Base-by-base conservation (phyloP, 2,113 vertebrate genomes). In the Thalassarche chlororhynchos region DNA sequence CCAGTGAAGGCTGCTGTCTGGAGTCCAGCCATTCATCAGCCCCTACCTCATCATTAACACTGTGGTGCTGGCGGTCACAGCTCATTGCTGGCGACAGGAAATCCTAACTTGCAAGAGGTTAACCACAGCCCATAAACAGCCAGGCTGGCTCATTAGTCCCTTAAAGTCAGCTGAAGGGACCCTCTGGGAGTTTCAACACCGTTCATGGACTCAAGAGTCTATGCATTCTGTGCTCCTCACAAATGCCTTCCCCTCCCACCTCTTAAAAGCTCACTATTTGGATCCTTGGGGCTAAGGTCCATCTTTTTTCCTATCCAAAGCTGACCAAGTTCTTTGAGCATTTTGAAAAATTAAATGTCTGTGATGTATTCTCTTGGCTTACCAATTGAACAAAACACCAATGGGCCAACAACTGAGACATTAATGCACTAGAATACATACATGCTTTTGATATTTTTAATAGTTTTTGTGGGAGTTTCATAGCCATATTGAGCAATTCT, bases 1-100 rank as follows among this genome's bases (percentile, higher is more conserved):
- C 98, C 98, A 98, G 95, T 52, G 85, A 84, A 96, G 96, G 89
- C 97, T 97, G 92, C 96, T 93, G 94, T 96, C 95, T 98, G 98
- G 97, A 97, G 95, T 82, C 96, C 78, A 44, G 98, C 97, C 98
- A 98, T 96, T 93, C 92, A 95, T 93, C 94, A 93, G 95, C 79
- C 96, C 90, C 91, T 93, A 94, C 94, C 95, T 97, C 90, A 86
- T 89, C 96, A 96, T 94, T 94, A 96, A 94, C 95, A 96, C 96
- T 96, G 95, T 77, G 96, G 95, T 96, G 90, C 96, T 95, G 88
- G 96, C 87, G 94, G 98, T 96, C 94, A 97, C 95, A 95, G 97
- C 97, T 94, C 97, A 97, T 65, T 94, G 93, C 95, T 97, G 97
- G 97, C 29, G 85, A 96, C 95, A 98, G 96, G 96, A 97, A 98